Percentiles rank a stretch among this genome's conserved stretches.
Conservation (phyloP, 35 echinoderm and acorn worm species). For the Strongylocentrotus purpuratus region DNA sequence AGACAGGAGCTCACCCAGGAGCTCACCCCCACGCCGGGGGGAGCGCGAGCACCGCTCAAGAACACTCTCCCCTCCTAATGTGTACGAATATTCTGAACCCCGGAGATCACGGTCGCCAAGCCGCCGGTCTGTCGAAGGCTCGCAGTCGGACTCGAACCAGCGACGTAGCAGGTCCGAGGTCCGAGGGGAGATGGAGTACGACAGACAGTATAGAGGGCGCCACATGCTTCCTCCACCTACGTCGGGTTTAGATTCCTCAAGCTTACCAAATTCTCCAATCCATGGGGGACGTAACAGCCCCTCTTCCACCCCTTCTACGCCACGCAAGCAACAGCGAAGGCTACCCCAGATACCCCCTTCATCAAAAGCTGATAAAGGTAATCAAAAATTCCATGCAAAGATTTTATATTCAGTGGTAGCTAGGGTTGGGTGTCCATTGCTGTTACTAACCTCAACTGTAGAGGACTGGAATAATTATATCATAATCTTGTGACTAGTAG, state of each 20-base stretch:
- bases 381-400: background rate
- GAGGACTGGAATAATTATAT: no score
- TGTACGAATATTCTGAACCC: slow-evolving; percentile 64
- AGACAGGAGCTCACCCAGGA: slow-evolving; percentile 16
- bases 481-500: no score
- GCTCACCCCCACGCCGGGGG: slow-evolving; percentile 25
- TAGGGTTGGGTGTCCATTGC: no score
- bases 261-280: slow-evolving; percentile 69
- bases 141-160: slow-evolving; percentile 56
- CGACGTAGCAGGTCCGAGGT: slow-evolving; percentile 88
- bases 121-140: slow-evolving; percentile 64
- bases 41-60: slow-evolving; percentile 39
- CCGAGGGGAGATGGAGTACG: slow-evolving; percentile 83
- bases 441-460: no score
- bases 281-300: slow-evolving; percentile 78
- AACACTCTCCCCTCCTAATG: slow-evolving; percentile 75
- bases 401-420: no score
- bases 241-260: slow-evolving; percentile 64
- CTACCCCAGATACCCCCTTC: slow-evolving; percentile 82
- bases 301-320: slow-evolving; percentile 93
- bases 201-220: slow-evolving; percentile 78
- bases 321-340: slow-evolving; percentile 77
- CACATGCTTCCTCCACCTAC: slow-evolving; percentile 49
- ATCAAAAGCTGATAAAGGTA: slow-evolving; percentile 88
- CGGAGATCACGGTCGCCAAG: slow-evolving; percentile 76